Evolutionary conservation across 2,113 vertebrate genomes (phyloP), one percentile per base, ranked within the genome.

Genomic region (Carlito syrichta): DNA sequence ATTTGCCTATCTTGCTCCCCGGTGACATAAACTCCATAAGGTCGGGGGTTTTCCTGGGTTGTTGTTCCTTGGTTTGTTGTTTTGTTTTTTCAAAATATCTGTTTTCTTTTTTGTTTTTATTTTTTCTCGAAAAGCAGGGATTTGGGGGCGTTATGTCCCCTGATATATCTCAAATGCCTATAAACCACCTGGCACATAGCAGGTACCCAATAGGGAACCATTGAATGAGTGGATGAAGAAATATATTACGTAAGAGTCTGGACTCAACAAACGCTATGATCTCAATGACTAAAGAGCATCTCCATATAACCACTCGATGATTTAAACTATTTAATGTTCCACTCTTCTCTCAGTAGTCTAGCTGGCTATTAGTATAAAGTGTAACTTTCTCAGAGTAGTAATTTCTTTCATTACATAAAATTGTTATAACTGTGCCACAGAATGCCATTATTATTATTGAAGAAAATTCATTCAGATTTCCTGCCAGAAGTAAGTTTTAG

Each of bases 341-440:
- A 74, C n/a, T 92, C 56, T 69, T 87, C 91, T 77, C 77, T 90
- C 60, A 66, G 54, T 78, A 78, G 40, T 86, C 76, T 90, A 74
- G 5, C 78, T 52, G 30, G 32, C 60, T 88, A 48, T 83, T 71
- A 82, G 6, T 86, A 52, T 78, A 68, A 86, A 91, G 45, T 85
- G 35, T 88, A 54, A 95, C 60, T n/a, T 95, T 89, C 77, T 91
- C 43, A 69, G 60, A 78, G 32, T n/a, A 95, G 45, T 84, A 69
- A 88, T 89, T 45, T 40, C 19, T 95, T 97, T 91, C 60, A 83
- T 89, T 89, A 79, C 35, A 69, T 56, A 93, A n/a, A 89, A 78
- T 43, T 79, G 56, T 22, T 86, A 45, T 30, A 74, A 56, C 48
- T 66, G 30, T 81, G 25, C 58, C n/a, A 60, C n/a, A 45, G 66